Conservation (phyloP, 2,797 vertebrate genomes). For the Adrianichthys oophorus region DNA sequence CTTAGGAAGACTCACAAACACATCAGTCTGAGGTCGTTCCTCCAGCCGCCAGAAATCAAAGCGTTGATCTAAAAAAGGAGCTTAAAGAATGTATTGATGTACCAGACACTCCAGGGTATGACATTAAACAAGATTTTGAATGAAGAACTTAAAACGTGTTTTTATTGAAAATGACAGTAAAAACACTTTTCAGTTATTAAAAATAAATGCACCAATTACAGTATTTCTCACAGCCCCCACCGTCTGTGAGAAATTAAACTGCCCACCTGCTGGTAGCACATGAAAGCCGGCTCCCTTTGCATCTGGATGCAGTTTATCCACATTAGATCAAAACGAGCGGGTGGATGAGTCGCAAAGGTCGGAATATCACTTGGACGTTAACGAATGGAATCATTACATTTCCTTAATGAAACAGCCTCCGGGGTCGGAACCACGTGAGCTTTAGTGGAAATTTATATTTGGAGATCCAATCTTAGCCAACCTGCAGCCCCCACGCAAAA, state of each 20-base stretch:
- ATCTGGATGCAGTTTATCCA: conserved; percentile 23
- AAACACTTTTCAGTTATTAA: too few relatives aligned
- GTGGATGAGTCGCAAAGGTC: conserved; percentile 28
- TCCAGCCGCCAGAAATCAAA: too few relatives aligned
- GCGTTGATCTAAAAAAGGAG: too few relatives aligned
- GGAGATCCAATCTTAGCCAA: conserved; percentile 53
- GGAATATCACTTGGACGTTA: conserved; percentile 51
- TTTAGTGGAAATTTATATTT: conserved; percentile 72
- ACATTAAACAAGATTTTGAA: background rate
- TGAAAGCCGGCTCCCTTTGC: conserved; percentile 32
- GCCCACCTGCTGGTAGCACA: conserved; percentile 8
- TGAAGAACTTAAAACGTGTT: too few relatives aligned
- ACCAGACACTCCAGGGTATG: background rate
- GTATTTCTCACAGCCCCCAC: too few relatives aligned
- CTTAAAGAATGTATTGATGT: background rate
- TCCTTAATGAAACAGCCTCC: conserved; percentile 65
- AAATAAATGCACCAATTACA: too few relatives aligned
- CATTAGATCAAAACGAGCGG: conserved; percentile 32
- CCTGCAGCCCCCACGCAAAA: background rate
- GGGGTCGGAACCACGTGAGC: conserved; percentile 47
- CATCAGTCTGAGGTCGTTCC: too few relatives aligned
- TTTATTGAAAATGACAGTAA: too few relatives aligned
- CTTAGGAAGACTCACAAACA: too few relatives aligned
- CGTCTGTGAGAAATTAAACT: background rate
- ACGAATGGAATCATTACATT: conserved; percentile 64